Evolutionary conservation across 2,113 vertebrate species (phyloP).

Genomic region (Calonectris borealis): DNA sequence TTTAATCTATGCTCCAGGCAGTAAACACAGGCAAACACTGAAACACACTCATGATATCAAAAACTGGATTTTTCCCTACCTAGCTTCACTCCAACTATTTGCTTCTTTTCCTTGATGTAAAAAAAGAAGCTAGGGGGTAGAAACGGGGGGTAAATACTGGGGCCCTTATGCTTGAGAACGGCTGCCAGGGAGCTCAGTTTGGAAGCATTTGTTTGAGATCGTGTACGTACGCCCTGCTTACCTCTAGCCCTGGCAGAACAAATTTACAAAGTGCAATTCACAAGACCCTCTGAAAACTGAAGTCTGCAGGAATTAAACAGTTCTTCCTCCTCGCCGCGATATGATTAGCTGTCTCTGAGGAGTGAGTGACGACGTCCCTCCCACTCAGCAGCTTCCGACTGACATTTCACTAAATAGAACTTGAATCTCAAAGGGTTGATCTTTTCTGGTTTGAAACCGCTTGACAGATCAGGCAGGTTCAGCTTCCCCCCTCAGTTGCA

Average conservation of each 20-base stretch:
- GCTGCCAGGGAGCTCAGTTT: not conserved
- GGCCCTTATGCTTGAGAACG: not conserved
- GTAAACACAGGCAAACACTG: not conserved
- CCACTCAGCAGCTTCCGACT: conserved; percentile 44
- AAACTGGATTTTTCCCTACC: not conserved
- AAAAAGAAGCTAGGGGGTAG: not conserved
- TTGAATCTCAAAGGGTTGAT: conserved; percentile 36
- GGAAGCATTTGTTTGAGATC: not conserved
- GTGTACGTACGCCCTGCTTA: not conserved
- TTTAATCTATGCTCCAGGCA: not conserved
- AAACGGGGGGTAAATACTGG: not conserved
- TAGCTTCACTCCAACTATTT: not conserved
- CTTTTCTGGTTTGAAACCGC: too few relatives aligned
- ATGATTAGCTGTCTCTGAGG: conserved; percentile 41
- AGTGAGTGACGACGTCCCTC: conserved; percentile 33
- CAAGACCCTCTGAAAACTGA: not conserved
- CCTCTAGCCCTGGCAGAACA: not conserved
- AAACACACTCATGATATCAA: not conserved
- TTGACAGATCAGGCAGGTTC: conserved; percentile 37
- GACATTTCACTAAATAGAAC: conserved; percentile 40
- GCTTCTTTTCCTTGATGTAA: not conserved
- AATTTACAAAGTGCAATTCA: conserved; percentile 4
- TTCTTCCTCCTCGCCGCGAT: not conserved
- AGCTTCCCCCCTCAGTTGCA: conserved; percentile 1
- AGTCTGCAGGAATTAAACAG: conserved; percentile 4